phyloP scores from a whole-genome alignment of 2,797 vertebrate species.

The Tapera naevia region DNA sequence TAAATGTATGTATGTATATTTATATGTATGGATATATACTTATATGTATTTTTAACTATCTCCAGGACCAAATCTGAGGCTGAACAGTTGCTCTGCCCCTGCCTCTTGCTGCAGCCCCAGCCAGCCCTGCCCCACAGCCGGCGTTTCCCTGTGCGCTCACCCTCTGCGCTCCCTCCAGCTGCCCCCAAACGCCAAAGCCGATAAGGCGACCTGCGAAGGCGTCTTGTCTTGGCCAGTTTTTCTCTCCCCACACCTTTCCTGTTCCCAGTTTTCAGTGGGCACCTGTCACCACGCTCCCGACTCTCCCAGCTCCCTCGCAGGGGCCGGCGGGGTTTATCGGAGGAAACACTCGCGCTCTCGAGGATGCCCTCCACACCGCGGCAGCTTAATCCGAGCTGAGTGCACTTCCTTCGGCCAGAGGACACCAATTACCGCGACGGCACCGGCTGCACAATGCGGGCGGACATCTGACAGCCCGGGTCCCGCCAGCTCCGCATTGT shows the following conservation, averaged over 20 bases:
- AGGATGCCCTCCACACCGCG: conserved; percentile 94
- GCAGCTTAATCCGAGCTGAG: conserved; percentile 97
- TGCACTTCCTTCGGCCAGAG: conserved; percentile 97
- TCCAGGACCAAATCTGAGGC: background rate
- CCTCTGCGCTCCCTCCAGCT: conserved; percentile 13
- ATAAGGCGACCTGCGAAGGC: conserved; percentile 84
- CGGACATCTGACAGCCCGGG: conserved; percentile 91
- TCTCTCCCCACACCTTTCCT: conserved; percentile 85
- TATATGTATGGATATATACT: background rate
- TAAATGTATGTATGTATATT: too few species aligned
- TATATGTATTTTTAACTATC: background rate
- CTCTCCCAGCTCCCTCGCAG: conserved; percentile 69
- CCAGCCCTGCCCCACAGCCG: background rate
- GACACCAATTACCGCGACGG: conserved; percentile 97
- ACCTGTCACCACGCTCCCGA: conserved; percentile 85
- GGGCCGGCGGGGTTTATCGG: conserved; percentile 91
- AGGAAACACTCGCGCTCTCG: conserved; percentile 96
- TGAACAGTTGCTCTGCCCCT: background rate
- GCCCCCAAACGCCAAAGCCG: conserved; percentile 69
- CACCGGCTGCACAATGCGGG: conserved; percentile 92
- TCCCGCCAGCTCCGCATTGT: conserved; percentile 83
- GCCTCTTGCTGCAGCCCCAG: background rate
- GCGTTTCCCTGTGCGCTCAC: conserved; percentile 44
- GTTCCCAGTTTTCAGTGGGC: conserved; percentile 89
- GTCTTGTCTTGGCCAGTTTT: conserved; percentile 55